Percentiles rank a stretch among this genome's conserved stretches.
Conservation (phyloP, 2,888 invertebrate species). For the Mythimna albipuncta region DNA sequence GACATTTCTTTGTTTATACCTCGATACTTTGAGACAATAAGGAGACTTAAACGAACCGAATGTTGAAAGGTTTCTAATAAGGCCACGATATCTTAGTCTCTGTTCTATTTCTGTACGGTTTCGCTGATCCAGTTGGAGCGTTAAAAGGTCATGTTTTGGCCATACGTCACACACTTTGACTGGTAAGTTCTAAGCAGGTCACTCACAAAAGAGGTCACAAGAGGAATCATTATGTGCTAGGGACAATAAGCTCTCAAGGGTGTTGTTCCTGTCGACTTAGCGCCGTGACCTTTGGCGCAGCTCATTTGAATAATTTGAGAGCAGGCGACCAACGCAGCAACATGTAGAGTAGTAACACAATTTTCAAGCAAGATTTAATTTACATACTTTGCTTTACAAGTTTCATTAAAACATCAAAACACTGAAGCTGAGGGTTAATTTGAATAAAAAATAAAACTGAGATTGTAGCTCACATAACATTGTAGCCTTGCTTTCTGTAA, state of each 20-base stretch:
- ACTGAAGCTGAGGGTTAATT: slow-evolving; percentile 30
- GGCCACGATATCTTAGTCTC: slow-evolving; percentile 40
- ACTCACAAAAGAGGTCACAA: slow-evolving; percentile 51
- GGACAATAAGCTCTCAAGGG: slow-evolving; percentile 75
- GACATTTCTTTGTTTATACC: slow-evolving; percentile 28
- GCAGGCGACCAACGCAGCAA: slow-evolving; percentile 20
- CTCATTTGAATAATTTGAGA: slow-evolving; percentile 68
- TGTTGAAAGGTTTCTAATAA: slow-evolving; percentile 54
- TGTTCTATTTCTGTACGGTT: slow-evolving; percentile 51
- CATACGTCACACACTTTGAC: slow-evolving; percentile 40
- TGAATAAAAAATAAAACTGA: slow-evolving; percentile 30
- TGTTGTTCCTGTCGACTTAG: slow-evolving; percentile 61
- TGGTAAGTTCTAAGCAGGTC: slow-evolving; percentile 40
- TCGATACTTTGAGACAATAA: slow-evolving; percentile 38
- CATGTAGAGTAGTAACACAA: slow-evolving; percentile 37
- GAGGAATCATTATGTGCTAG: slow-evolving; percentile 77
- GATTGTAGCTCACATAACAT: slow-evolving; percentile 31
- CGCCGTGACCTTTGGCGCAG: slow-evolving; percentile 65
- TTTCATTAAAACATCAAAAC: slow-evolving; percentile 48
- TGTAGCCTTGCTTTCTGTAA: slow-evolving; percentile 31
- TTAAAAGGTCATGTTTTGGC: slow-evolving; percentile 50
- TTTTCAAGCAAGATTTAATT: slow-evolving; percentile 48
- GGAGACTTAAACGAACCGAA: slow-evolving; percentile 33
- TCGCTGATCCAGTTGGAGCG: slow-evolving; percentile 58
- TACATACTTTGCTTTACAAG: slow-evolving; percentile 38